These are phyloP conservation scores for Dasypus novemcinctus DNA, from an alignment of 2,113 vertebrate genomes.

Conservation along the genomic window DNA sequence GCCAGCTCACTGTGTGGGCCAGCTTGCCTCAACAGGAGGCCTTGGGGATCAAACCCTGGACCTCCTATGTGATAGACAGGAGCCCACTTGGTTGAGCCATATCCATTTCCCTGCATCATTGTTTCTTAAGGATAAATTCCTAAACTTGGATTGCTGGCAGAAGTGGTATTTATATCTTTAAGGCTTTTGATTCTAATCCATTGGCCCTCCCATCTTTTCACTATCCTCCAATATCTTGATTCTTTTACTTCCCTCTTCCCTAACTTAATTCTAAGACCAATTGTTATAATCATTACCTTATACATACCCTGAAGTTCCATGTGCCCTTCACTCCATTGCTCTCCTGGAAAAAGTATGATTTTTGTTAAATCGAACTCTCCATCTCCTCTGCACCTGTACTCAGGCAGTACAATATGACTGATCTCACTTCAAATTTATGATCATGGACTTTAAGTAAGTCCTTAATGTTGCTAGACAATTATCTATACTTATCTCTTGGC, in stretches of 20 bases:
- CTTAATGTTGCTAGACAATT: neutral
- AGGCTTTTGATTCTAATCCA: neutral
- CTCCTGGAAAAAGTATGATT: neutral
- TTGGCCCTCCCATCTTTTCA: neutral
- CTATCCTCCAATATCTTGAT: neutral
- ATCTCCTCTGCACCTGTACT: neutral
- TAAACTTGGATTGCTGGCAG: neutral
- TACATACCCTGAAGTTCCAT: neutral
- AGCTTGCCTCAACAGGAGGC: too few species aligned
- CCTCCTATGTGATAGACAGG: too few species aligned
- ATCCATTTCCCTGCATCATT: too few species aligned
- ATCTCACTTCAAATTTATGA: neutral
- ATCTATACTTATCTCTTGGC: neutral
- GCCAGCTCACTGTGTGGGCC: too few species aligned
- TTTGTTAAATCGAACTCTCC: neutral
- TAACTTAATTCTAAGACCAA: neutral
- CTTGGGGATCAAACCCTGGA: too few species aligned
- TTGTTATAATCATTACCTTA: neutral
- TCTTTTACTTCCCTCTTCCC: neutral
- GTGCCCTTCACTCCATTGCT: neutral
- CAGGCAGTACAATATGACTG: neutral
- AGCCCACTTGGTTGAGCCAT: too few species aligned
- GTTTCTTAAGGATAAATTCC: neutral
- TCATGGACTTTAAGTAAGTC: neutral
- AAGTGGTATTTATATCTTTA: neutral